Base-by-base conservation (phyloP, 2,888 invertebrate species). In the Hyppa rectilinea region DNA sequence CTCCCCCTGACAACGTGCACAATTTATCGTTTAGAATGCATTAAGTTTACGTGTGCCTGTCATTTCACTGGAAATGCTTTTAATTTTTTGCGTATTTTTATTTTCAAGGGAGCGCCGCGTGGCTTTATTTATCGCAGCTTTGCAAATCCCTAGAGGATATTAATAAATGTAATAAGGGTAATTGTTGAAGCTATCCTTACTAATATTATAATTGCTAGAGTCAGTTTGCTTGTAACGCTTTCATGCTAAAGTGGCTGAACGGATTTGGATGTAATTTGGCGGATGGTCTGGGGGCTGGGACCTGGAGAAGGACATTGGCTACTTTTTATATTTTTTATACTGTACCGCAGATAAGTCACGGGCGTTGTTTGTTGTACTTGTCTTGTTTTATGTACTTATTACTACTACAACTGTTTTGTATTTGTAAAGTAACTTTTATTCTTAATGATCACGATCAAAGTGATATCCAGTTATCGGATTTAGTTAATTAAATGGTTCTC, bases 21-120 rank as follows among this genome's bases (percentile, higher is more conserved):
- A 55, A 59, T 53, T 59, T 62, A 55, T 71, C 17, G 31, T n/a
- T 20, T 4, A 23, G 26, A 72, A 40, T 56, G 60, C 66, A 71
- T 66, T 47, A 34, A 7, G 10, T n/a, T 31, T 47, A 34, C 45
- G 45, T 50, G 40, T 23, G 31, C n/a, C 43, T 47, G 45, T 78
- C 55, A 56, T 72, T 78, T 56, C 40, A 29, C 20, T 53, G 6
- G 34, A 78, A 78, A 63, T 36, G 59, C n/a, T 72, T 77, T 59
- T 47, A 38, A 72, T 63, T 66, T 77, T 50, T 78, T 47, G 29
- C 45, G 47, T 56, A 43, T 43, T 50, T 63, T 56, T 43, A 66
- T 63, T 10, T 58, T 12, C 2, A n/a, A 14, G 67, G 76, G 73
- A 36, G 73, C 47, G 72, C 36, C 67, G 12, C 1, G 59, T 23